Conservation (phyloP, 2,888 invertebrate species). For the Ephialtes manifestator region DNA sequence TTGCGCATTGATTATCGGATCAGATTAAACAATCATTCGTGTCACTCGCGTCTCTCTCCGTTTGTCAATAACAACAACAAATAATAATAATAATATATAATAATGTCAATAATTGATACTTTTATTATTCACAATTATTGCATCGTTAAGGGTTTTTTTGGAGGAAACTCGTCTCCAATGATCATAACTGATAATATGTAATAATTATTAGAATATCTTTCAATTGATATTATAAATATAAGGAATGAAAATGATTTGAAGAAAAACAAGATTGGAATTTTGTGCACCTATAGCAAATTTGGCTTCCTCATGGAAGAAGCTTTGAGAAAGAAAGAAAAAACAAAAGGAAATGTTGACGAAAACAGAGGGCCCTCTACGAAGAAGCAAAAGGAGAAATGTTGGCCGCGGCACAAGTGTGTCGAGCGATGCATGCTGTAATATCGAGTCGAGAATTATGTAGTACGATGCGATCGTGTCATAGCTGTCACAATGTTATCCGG, state of each 20-base stretch:
- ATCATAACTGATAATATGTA: no score
- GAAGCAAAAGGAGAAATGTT: not conserved
- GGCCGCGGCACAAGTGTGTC: not conserved
- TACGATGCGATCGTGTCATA: slow-evolving; percentile 24
- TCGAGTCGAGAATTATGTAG: slow-evolving; percentile 14
- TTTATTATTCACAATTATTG: not conserved
- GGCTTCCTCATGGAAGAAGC: no score
- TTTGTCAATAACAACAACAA: not conserved
- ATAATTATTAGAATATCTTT: no score
- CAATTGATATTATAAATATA: no score
- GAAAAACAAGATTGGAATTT: no score
- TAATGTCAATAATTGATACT: not conserved
- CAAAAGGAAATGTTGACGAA: no score
- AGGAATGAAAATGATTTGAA: no score
- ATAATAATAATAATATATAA: not conserved
- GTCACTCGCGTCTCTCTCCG: not conserved
- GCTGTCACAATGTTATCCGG: slow-evolving; percentile 34
- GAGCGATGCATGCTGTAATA: slow-evolving; percentile 3
- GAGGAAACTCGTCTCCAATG: no score
- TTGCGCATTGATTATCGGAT: not conserved
- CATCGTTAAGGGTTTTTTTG: no score
- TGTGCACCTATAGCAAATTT: no score
- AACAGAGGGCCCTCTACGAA: no score
- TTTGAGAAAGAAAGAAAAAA: no score
- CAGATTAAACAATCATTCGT: not conserved